Evolutionary conservation across 2,888 invertebrate genomes (phyloP).

Genomic region (Camptogramma bilineatum): DNA sequence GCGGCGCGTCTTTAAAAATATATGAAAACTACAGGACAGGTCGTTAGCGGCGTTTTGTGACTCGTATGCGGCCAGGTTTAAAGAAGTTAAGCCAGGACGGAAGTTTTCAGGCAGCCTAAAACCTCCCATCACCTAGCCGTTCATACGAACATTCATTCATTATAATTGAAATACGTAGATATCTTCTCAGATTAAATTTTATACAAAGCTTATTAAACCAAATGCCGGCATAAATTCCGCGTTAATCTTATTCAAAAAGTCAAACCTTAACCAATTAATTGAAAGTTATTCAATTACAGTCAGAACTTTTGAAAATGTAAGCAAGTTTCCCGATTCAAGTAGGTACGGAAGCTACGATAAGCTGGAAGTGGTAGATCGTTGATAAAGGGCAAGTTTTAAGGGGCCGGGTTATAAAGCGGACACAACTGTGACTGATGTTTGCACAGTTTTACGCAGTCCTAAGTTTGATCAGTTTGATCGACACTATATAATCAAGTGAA

Average conservation of each 20-base stretch:
- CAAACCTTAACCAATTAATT: slow-evolving; percentile 16
- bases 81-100: too few species aligned
- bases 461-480: not conserved
- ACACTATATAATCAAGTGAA: too few species aligned
- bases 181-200: not conserved
- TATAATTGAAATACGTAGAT: too few species aligned
- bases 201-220: slow-evolving; percentile 3
- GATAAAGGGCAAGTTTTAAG: slow-evolving; percentile 21
- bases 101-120: too few species aligned
- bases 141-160: too few species aligned
- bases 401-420: not conserved
- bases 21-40: too few species aligned
- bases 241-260: slow-evolving; percentile 12
- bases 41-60: too few species aligned
- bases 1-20: too few species aligned
- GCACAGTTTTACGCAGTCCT: not conserved
- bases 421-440: not conserved
- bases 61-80: too few species aligned
- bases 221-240: not conserved
- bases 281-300: slow-evolving; percentile 21
- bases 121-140: too few species aligned
- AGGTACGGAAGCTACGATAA: slow-evolving; percentile 11
- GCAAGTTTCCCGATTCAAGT: slow-evolving; percentile 16
- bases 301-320: slow-evolving; percentile 11
- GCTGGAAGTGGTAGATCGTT: slow-evolving; percentile 34